A percentile compares a stretch with the other conserved stretches of the same genome.
Evolutionary conservation across 2,797 vertebrate species (phyloP).

Genomic region (Numenius phaeopus): DNA sequence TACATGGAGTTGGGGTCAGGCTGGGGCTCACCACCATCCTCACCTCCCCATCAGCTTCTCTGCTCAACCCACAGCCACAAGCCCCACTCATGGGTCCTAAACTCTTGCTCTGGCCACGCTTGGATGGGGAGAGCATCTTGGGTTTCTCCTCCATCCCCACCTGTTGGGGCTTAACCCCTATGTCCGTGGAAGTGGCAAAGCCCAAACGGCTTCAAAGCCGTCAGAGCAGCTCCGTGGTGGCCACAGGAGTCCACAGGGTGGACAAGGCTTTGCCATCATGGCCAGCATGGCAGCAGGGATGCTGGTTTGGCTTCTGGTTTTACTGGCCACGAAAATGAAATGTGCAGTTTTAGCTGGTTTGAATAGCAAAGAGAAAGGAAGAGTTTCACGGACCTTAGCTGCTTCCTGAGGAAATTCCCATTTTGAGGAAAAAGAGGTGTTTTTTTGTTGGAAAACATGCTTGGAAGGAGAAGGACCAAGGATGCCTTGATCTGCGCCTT

Average conservation of each 20-base stretch:
- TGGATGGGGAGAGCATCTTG: not conserved
- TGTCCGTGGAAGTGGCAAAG: accelerated
- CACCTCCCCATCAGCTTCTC: not conserved
- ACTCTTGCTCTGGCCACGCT: not conserved
- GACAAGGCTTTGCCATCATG: not conserved
- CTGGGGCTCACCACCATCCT: not conserved
- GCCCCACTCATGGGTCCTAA: not conserved
- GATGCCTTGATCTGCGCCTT: not conserved
- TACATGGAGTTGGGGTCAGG: not conserved
- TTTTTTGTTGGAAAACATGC: not conserved
- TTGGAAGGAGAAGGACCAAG: not conserved
- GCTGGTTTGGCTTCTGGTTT: not conserved
- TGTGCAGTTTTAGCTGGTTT: not conserved
- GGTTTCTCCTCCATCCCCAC: not conserved
- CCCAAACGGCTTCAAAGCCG: not conserved
- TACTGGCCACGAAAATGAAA: not conserved
- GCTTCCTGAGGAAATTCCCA: not conserved
- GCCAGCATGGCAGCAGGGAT: not conserved
- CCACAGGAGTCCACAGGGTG: accelerated
- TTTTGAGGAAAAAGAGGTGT: not conserved
- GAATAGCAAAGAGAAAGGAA: not conserved
- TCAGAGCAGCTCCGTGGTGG: accelerated
- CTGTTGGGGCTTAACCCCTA: not conserved
- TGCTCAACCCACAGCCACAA: not conserved
- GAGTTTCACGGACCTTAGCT: not conserved